phyloP scores from a whole-genome alignment of 2,797 vertebrate genomes.

The Pseudotriccus pelzelni region DNA sequence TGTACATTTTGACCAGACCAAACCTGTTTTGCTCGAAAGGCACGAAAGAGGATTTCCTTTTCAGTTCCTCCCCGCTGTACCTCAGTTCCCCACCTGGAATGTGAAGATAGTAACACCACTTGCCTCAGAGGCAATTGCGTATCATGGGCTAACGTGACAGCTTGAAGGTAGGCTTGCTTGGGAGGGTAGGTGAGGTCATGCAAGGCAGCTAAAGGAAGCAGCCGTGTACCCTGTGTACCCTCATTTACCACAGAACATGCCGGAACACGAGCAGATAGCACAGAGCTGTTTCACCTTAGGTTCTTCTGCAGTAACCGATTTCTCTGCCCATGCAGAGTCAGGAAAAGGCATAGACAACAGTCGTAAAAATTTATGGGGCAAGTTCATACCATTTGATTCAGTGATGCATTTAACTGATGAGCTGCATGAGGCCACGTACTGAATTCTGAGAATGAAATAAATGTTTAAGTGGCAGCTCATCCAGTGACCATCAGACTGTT shows the following conservation, averaged over 20 bases:
- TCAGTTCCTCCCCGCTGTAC: background rate
- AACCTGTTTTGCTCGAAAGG: background rate
- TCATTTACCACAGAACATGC: fast-evolving
- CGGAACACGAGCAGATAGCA: background rate
- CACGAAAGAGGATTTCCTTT: background rate
- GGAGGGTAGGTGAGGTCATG: background rate
- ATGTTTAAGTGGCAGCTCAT: background rate
- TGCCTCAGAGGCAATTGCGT: background rate
- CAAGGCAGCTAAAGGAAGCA: background rate
- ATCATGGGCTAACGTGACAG: background rate
- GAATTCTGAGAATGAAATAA: background rate
- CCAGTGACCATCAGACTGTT: background rate
- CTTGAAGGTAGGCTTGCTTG: background rate
- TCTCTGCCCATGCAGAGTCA: background rate
- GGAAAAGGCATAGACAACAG: background rate
- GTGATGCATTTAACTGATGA: background rate
- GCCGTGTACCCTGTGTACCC: fast-evolving
- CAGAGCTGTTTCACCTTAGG: background rate
- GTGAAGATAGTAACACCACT: background rate
- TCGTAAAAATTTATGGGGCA: background rate
- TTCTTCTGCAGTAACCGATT: background rate
- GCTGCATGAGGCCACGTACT: background rate
- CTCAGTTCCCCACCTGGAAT: background rate
- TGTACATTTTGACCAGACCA: background rate
- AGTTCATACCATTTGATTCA: background rate